A percentile compares a stretch with the other conserved stretches of the same genome.
These are phyloP conservation scores for Drosophila siamana DNA, from an alignment of 2,888 invertebrate species.

Conservation along the genomic window DNA sequence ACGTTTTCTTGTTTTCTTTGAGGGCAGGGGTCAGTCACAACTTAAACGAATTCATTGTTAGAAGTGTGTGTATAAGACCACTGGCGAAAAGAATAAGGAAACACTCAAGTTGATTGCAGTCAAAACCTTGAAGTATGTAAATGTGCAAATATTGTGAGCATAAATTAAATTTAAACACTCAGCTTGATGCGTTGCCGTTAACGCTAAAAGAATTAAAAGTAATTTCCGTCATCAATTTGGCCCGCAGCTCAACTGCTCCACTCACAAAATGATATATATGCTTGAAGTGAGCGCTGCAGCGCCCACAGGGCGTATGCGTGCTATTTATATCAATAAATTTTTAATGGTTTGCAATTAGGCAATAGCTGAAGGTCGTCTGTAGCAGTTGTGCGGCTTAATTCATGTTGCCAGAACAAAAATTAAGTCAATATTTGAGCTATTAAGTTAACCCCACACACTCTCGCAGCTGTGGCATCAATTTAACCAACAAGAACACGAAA, in stretches of 20 bases:
- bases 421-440: conserved; percentile 10
- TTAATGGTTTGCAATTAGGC: conserved; percentile 67
- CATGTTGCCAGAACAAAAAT: conserved; percentile 13
- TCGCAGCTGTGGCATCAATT: neutral
- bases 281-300: conserved; percentile 1
- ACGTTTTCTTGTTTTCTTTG: neutral
- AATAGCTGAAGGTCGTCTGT: conserved; percentile 19
- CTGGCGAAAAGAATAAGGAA: conserved; percentile 19
- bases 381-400: conserved; percentile 1
- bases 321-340: conserved; percentile 69
- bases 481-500: neutral
- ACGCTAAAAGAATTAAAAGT: conserved; percentile 73
- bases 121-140: conserved; percentile 34
- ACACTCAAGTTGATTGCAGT: conserved; percentile 73
- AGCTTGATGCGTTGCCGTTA: conserved; percentile 75
- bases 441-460: conserved; percentile 1
- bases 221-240: conserved; percentile 70
- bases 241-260: conserved; percentile 15
- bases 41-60: conserved; percentile 29
- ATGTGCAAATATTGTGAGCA: conserved; percentile 62
- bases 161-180: conserved; percentile 74
- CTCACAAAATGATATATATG: conserved; percentile 18
- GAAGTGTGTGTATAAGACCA: conserved; percentile 6
- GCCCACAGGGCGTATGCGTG: conserved; percentile 42
- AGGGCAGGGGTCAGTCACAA: conserved; percentile 28